Evolutionary conservation across 2,797 vertebrate genomes (phyloP), one percentile per base, ranked within the genome.

Genomic region (Falco novaeseelandiae): DNA sequence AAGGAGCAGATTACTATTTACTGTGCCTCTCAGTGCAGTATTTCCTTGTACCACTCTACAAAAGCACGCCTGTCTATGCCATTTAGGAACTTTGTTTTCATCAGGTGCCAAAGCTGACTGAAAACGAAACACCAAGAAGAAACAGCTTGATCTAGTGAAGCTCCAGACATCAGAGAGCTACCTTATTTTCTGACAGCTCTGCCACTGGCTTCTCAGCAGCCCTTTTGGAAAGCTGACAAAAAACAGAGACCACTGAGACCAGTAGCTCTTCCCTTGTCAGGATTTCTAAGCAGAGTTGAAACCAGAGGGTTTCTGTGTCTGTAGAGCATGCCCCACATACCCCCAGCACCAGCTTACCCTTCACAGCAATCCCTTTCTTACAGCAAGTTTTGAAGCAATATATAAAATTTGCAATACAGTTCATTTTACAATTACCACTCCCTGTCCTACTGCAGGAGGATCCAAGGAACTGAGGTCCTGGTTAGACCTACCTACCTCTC

Each of bases 61-160:
- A 59, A 85, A 89, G 51, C 58, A 70, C 1, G 4, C 27, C 48
- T 92, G 58, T 73, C 62, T 74, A 25, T 72, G 34, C 21, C 18
- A 23, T 84, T 95, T 61, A 79, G 58, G 55, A 79, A 21, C 14
- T 89, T 65, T 80, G n/a, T 89, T 94, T 94, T 70, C 59, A 70
- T 92, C 54, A 79, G 52, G 49, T 73, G 49, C n/a, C 74, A 93
- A 83, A 26, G 20, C 8, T 91, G 30, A 58, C 74, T 80, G 67
- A 52, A 89, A 83, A 52, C 4, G 2, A 87, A 94, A 92, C 23
- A 40, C 25, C 22, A 72, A 76, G 62, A 90, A 90, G 85, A 82
- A 83, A 58, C 21, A 62, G 12, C 30, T 26, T 55, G 54, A 55
- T 69, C 40, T 26, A 76, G 12, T 10, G 77, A 93, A 67, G 38